Evolutionary conservation across 2,888 invertebrate genomes (phyloP), one percentile per base, ranked within the genome.

Genomic region (Siphlonurus alternatus): DNA sequence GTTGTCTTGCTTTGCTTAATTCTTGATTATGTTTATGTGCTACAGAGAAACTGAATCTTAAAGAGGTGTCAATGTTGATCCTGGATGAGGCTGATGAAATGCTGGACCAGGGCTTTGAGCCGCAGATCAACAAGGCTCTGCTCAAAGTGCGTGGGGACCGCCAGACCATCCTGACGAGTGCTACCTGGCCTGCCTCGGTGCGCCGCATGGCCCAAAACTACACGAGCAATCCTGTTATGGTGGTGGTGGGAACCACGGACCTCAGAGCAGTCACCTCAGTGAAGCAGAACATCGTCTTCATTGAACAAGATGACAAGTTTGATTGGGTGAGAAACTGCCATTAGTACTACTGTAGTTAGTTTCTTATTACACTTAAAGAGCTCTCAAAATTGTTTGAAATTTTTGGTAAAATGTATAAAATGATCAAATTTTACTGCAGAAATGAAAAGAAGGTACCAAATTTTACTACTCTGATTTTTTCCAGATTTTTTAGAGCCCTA

Each of bases 171-270:
- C 61, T 60, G 18, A 64, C 53, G 20, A 63, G 87, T 73, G 97
- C 97, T 18, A 97, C 97, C 0, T 97, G 96, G 97, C 96, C 96
- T 0, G 77, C 81, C 63, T 90, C 87, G 56, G 95, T 97, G 1
- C 81, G 93, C 19, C 80, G 89, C 20, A 78, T 97, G 56, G 95
- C 94, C 0, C 81, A 87, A 67, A 84, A 85, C 1, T 96, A 95
- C 73, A 91, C 93, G 87, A 86, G 82, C 64, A 84, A 94, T 74
- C 95, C 96, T 0, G 81, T 95, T 63, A 92, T 94, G 76, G 88
- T 95, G 0, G 90, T 87, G 74, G 89, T 97, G 23, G 96, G 96
- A 0, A 85, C 87, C 61, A 79, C 87, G 53, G 95, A 97, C 76
- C 79, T 97, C 68, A 89, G 92, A 2, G 93, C 96, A 3, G 90